Percentiles rank a stretch among this genome's conserved stretches.
Conservation (phyloP, 2,888 invertebrate species). For the Caenorhabditis becei region DNA sequence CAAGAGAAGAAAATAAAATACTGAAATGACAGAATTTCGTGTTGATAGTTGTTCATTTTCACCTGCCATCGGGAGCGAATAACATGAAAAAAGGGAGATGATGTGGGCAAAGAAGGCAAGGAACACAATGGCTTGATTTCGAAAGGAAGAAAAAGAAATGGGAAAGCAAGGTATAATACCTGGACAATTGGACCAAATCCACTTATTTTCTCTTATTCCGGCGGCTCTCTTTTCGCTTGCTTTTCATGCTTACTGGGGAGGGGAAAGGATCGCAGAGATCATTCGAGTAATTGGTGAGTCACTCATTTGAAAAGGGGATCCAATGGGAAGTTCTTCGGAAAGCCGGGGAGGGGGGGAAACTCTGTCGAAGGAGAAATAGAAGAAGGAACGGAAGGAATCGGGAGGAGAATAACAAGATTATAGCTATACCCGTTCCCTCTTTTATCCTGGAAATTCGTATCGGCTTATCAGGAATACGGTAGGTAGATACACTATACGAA, state of each 20-base stretch:
- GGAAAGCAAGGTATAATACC: conserved; percentile 39
- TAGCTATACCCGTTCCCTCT: conserved; percentile 1
- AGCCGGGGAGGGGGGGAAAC: not conserved
- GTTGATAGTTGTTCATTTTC: conserved; percentile 1
- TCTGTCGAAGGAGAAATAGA: too few relatives aligned
- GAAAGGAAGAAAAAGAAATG: conserved; percentile 16
- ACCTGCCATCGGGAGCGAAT: not conserved
- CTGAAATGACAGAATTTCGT: not conserved
- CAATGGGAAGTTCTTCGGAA: too few relatives aligned
- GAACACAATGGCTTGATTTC: conserved; percentile 30
- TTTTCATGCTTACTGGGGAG: not conserved
- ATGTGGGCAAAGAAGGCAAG: conserved; percentile 15
- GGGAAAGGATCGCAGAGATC: conserved; percentile 14
- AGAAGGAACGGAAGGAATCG: not conserved
- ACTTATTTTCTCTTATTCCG: conserved; percentile 32
- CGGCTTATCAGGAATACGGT: conserved; percentile 26
- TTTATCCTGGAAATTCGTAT: conserved; percentile 9
- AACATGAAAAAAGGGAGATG: not conserved
- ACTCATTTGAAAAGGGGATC: not conserved
- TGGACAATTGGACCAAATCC: conserved; percentile 55
- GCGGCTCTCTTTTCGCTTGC: conserved; percentile 1
- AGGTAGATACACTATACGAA: conserved; percentile 21
- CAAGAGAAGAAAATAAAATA: not conserved
- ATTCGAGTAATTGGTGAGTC: conserved; percentile 2
- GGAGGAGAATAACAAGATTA: conserved; percentile 11